Conservation (phyloP, 2,113 vertebrate species). For the Syrrhaptes paradoxus region DNA sequence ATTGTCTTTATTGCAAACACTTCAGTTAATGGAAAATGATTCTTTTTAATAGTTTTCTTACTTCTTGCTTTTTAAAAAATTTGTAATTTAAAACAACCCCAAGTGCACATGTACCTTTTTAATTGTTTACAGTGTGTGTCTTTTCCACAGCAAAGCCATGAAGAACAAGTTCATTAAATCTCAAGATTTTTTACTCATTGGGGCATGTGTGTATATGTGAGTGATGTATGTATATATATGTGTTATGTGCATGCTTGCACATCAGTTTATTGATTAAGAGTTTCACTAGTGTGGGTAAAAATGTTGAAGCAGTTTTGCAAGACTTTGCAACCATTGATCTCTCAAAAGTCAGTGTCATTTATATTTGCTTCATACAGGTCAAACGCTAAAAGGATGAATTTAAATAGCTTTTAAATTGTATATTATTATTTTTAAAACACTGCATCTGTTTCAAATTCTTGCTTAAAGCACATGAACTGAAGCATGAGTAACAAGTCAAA, state of each 20-base stretch:
- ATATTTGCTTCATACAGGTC: not conserved
- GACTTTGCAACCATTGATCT: not conserved
- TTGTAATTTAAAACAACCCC: conserved; percentile 13
- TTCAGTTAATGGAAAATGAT: conserved; percentile 47
- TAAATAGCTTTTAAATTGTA: not conserved
- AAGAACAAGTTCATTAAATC: not conserved
- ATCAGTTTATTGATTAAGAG: not conserved
- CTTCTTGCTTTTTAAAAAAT: not conserved
- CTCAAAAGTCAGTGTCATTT: conserved; percentile 19
- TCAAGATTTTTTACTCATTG: not conserved
- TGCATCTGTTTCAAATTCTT: not conserved
- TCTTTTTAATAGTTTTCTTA: conserved; percentile 45
- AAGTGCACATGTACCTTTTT: not conserved
- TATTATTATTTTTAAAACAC: not conserved
- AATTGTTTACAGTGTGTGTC: not conserved
- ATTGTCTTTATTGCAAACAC: conserved; percentile 59
- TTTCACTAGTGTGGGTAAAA: not conserved
- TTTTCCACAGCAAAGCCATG: not conserved
- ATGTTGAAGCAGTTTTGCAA: not conserved
- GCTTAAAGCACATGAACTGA: not conserved
- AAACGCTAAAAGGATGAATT: not conserved
- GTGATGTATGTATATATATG: not conserved
- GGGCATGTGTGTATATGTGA: not conserved
- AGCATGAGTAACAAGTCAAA: not conserved
- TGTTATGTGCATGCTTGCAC: not conserved